Evolutionary conservation across 2,113 vertebrate genomes (phyloP).

Genomic region (Isichthys henryi): DNA sequence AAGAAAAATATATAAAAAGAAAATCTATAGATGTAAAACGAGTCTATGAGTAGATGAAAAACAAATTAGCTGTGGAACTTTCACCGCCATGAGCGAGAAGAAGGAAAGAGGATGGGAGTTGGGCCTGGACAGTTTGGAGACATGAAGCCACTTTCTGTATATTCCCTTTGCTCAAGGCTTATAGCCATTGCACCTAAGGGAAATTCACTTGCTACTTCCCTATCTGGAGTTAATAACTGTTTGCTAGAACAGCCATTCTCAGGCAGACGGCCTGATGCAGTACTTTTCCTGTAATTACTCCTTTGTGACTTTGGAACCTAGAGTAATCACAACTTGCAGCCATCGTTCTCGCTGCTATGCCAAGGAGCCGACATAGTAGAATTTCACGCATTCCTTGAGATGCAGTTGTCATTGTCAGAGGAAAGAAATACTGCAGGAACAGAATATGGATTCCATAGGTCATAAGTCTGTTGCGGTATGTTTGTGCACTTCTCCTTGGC

Average conservation of each 20-base stretch:
- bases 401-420: neutral
- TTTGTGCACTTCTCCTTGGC: neutral
- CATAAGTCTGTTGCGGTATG: neutral
- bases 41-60: neutral
- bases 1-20: conserved; percentile 22
- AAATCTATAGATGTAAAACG: conserved; percentile 15
- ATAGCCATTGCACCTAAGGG: neutral
- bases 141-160: neutral
- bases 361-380: neutral
- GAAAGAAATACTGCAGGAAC: conserved; percentile 28
- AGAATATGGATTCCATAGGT: conserved; percentile 24
- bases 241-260: conserved; percentile 10
- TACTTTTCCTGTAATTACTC: neutral
- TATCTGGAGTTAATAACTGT: conserved; percentile 10
- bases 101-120: neutral
- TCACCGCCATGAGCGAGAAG: neutral
- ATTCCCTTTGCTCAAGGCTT: neutral
- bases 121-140: neutral
- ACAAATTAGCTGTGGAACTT: neutral
- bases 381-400: conserved; percentile 11
- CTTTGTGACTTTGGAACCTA: conserved; percentile 24
- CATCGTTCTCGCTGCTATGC: conserved; percentile 4
- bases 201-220: neutral
- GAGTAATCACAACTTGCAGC: neutral
- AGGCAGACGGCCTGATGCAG: neutral